These are phyloP conservation scores for Chalcis sispes DNA, from an alignment of 2,888 invertebrate genomes.

Conservation along the genomic window DNA sequence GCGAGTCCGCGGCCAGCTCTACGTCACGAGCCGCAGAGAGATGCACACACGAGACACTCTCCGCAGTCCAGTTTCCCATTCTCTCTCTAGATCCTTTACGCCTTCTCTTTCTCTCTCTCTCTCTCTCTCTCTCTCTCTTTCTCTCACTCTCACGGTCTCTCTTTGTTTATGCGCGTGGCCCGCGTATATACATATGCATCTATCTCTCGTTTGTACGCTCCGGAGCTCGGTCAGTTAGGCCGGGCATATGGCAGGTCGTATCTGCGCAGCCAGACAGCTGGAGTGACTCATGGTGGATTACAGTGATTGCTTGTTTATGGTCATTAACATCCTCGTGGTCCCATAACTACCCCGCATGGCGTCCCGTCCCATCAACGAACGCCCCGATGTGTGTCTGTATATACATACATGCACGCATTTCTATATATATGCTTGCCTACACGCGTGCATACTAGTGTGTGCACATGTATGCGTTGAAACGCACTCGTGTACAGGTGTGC, in stretches of 20 bases:
- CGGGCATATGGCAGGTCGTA: slow-evolving; percentile 73
- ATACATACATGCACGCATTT: slow-evolving; percentile 7
- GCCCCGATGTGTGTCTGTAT: background rate
- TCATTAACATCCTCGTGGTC: slow-evolving; percentile 76
- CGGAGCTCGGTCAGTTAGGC: slow-evolving; percentile 63
- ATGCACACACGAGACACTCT: slow-evolving; percentile 22
- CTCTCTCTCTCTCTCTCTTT: slow-evolving; percentile 20
- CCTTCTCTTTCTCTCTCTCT: slow-evolving; percentile 24
- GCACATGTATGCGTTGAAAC: background rate
- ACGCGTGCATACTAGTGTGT: background rate
- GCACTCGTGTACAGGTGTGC: slow-evolving; percentile 2
- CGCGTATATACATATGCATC: too few species aligned
- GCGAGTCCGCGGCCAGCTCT: slow-evolving; percentile 16
- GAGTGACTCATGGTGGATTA: slow-evolving; percentile 76
- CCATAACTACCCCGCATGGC: slow-evolving; percentile 73
- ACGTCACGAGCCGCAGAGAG: slow-evolving; percentile 34
- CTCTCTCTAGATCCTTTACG: background rate
- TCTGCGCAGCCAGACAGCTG: slow-evolving; percentile 73
- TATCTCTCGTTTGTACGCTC: slow-evolving; percentile 36
- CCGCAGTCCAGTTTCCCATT: too few species aligned
- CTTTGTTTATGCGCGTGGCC: slow-evolving; percentile 10
- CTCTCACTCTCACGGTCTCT: slow-evolving; percentile 23
- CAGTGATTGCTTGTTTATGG: slow-evolving; percentile 76
- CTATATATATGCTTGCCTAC: background rate
- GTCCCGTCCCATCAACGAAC: slow-evolving; percentile 68